phyloP scores from a whole-genome alignment of 1,140 invertebrate genomes.

The Drosophila sp. region DNA sequence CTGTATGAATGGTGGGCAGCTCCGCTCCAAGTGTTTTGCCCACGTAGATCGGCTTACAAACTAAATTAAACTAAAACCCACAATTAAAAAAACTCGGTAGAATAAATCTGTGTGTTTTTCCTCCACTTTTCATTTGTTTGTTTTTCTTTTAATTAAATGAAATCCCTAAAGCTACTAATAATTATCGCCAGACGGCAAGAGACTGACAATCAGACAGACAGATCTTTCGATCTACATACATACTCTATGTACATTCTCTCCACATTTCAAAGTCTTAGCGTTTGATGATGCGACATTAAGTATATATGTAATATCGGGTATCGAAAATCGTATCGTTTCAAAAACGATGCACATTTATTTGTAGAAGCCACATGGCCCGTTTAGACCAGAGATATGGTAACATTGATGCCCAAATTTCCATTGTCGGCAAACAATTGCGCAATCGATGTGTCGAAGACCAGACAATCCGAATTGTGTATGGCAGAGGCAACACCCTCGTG shows the following conservation, averaged over 20 bases:
- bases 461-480: constrained; percentile 99
- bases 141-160: constrained; percentile 14
- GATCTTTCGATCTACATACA: constrained; percentile 22
- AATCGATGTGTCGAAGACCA: constrained; percentile 99
- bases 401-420: constrained; percentile 99
- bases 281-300: constrained; percentile 12
- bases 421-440: constrained; percentile 99
- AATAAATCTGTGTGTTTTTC: constrained; percentile 17
- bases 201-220: constrained; percentile 30
- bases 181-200: constrained; percentile 42
- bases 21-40: constrained; percentile 59
- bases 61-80: constrained; percentile 78
- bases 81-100: constrained; percentile 35
- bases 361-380: neutral
- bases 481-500: constrained; percentile 99
- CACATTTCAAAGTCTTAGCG: neutral
- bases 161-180: constrained; percentile 36
- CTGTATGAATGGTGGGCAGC: constrained; percentile 49
- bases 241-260: constrained; percentile 26
- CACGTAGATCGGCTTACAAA: constrained; percentile 55
- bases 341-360: constrained; percentile 50
- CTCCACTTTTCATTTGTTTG: neutral
- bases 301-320: constrained; percentile 27
- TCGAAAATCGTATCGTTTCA: constrained; percentile 65
- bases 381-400: constrained; percentile 97